These are phyloP conservation scores for Upupa epops DNA, from an alignment of 2,113 vertebrate species.

Conservation along the genomic window DNA sequence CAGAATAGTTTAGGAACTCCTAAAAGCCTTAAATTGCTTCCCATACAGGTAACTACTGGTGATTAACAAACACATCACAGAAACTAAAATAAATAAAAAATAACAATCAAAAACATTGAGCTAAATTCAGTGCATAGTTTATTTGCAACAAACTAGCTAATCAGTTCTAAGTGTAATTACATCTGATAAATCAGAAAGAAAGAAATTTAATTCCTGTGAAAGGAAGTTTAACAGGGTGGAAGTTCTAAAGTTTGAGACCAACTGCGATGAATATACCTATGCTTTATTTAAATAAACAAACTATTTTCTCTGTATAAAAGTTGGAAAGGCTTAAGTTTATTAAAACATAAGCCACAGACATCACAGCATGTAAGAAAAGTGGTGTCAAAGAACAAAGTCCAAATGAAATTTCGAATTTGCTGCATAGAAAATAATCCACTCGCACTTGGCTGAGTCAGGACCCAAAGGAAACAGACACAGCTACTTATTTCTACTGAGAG, in stretches of 20 bases:
- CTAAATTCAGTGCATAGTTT: slow-evolving; percentile 27
- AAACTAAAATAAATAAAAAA: background rate
- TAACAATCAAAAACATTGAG: background rate
- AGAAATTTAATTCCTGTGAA: background rate
- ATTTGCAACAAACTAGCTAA: slow-evolving; percentile 26
- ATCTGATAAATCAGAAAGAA: background rate
- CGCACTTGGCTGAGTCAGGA: background rate
- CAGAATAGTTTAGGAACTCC: background rate
- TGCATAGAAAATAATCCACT: background rate
- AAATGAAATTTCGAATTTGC: background rate
- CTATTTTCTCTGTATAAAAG: slow-evolving; percentile 36
- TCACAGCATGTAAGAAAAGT: background rate
- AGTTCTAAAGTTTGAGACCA: background rate
- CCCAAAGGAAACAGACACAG: background rate
- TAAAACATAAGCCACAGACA: slow-evolving; percentile 29
- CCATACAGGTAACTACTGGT: background rate
- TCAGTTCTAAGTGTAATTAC: background rate
- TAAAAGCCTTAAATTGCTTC: background rate
- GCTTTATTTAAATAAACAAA: slow-evolving; percentile 37
- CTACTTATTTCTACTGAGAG: slow-evolving; percentile 93
- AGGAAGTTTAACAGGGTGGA: background rate
- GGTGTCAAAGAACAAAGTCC: background rate
- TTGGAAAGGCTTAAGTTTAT: slow-evolving; percentile 38
- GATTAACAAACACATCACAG: background rate
- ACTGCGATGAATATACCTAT: background rate